Evolutionary conservation across 35 echinoderm and acorn worm genomes (phyloP).

Genomic region (Heliocidaris tuberculata): DNA sequence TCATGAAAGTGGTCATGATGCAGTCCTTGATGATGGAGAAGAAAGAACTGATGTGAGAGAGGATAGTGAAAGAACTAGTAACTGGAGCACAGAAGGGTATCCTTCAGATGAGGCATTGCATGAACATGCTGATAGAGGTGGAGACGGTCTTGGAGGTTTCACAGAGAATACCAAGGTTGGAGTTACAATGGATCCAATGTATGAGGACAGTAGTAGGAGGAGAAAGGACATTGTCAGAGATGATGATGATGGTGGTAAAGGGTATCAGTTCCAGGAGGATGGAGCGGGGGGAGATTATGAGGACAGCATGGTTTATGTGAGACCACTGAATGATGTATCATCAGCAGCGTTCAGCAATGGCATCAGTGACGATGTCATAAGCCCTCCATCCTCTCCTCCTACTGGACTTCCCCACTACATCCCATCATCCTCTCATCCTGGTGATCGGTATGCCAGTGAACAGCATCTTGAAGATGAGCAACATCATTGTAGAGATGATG

Average conservation of each 20-base stretch:
- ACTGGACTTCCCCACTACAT: not conserved
- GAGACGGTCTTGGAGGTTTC: not conserved
- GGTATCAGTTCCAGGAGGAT: not conserved
- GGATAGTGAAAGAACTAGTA: not conserved
- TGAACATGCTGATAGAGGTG: conserved; percentile 1
- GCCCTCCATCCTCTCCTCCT: conserved; percentile 14
- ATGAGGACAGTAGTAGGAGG: not conserved
- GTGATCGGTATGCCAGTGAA: not conserved
- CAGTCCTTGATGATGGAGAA: not conserved
- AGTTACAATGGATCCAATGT: not conserved
- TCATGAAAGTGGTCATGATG: not conserved
- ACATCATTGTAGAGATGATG: not conserved
- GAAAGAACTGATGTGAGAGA: not conserved
- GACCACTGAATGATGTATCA: conserved; percentile 82
- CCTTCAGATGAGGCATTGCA: not conserved
- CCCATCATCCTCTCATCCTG: not conserved
- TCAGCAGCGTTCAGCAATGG: conserved; percentile 62
- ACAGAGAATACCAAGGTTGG: not conserved
- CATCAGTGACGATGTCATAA: conserved; percentile 43
- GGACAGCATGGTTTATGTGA: conserved; percentile 62
- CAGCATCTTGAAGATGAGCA: not conserved
- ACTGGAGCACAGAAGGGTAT: not conserved
- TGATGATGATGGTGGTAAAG: conserved; percentile 32
- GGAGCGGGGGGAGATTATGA: conserved; percentile 46
- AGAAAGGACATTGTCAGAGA: conserved; percentile 36